Base-by-base conservation (phyloP, 2,888 invertebrate genomes). In the Microctonus aethiopoides region DNA sequence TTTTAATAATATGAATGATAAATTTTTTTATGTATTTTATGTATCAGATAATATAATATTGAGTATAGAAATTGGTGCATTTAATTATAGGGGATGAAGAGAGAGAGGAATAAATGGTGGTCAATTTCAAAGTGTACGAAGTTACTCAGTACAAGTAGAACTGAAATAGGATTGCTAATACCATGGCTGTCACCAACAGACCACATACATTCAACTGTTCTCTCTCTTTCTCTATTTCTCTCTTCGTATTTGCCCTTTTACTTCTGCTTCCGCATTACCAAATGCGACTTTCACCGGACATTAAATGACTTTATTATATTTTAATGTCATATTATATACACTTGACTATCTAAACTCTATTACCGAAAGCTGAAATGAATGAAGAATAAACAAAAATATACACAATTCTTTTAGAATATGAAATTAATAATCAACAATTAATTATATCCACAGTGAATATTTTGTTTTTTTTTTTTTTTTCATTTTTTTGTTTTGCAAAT, bases 91-190 rank as follows among this genome's bases (percentile, higher is more conserved):
- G 13, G 20, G 13, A 36, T 24, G 10, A 13, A 41, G 46, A 13
- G 24, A 61, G 51, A 63, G n/a, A n/a, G n/a, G n/a, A n/a, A n/a
- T n/a, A n/a, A n/a, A 64, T 39, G 51, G 52, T 64, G 62, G 59
- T 16, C 22, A 51, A 54, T 22, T n/a, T 26, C n/a, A 52, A 7
- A 13, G 61, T 26, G 24, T 66, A 78, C 65, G 75, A 78, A 80
- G 79, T 80, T 78, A 71, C 76, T 67, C 76, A 74, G 74, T 34
- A 41, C 62, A 59, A 65, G 60, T 56, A 41, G 54, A 46, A 70
- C 52, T 29, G 70, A 59, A 76, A 77, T 75, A 75, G 78, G 78
- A 81, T 80, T 80, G 79, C 76, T 81, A 81, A 81, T 81, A 80
- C 78, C 68, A 69, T 68, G 67, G 74, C 81, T 82, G 82, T 82